Evolutionary conservation across 2,797 vertebrate genomes (phyloP), one percentile per base, ranked within the genome.

Genomic region (Loriculus beryllinus): DNA sequence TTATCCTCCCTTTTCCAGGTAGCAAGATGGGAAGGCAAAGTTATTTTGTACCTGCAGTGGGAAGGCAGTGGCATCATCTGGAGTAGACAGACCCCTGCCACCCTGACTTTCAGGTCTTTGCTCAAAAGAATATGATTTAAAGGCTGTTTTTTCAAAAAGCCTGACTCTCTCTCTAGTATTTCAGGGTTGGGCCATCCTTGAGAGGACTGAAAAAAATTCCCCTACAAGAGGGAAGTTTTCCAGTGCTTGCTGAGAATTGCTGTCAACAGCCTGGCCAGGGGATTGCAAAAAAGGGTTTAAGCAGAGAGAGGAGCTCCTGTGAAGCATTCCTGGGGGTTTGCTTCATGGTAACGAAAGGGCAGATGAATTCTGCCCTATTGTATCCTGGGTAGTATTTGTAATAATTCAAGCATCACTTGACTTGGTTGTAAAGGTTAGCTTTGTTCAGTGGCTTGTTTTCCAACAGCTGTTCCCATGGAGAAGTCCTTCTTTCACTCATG

Each of bases 381-480:
- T 95, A 76, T 92, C 88, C 68, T 52, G 70, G 67, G 81, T 35
- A 65, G 83, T 39, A 80, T 88, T 95, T 71, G 88, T 59, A 96
- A 93, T 93, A 92, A 95, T 92, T 96, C 91, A 96, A 96, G 90
- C 89, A 93, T 95, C 91, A 88, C 92, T 96, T 96, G 93, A 95
- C 88, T 94, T 68, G 51, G 28, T 83, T 91, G 86, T 91, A 95
- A 96, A 95, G 95, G 93, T 96, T 96, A 95, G 96, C 94, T 96
- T 94, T 97, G 92, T 94, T 86, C n/a, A 0, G 23, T 39, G 68
- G 81, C 78, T 96, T 96, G 92, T 95, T 97, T 96, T 87, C 79
- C 64, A 84, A 70, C 56, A 90, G 92, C 78, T 93, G 96, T 97
- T 97, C 94, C 97, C 96, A 96, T 95, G 96, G 96, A 95, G 93